Evolutionary conservation across 1,140 invertebrate genomes (phyloP), one percentile per base, ranked within the genome.

Genomic region (Trichonephila clavipes): DNA sequence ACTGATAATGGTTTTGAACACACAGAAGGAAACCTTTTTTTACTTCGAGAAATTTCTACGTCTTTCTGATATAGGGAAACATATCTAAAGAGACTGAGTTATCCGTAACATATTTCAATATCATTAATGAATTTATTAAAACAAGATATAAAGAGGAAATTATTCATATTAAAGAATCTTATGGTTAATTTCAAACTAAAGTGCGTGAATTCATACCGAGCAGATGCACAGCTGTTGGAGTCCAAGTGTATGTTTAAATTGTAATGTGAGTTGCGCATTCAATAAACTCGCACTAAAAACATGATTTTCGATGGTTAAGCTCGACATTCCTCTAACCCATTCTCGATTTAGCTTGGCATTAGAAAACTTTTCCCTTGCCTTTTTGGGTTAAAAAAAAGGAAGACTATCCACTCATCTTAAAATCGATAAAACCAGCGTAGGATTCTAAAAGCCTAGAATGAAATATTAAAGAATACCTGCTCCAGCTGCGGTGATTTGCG

Each of bases 391-490:
- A 28, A 51, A 24, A 58, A 51, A 83, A 81, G 40, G 18, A 34
- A 44, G 28, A 21, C n/a, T 28, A 34, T 10, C 81, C 81, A 83
- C 21, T 83, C 81, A 28, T 72, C 69, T 72, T 24, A 4, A 72
- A 72, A 72, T 72, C 69, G 24, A 72, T 72, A 72, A 66, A 66
- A 72, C 28, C 69, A 24, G 69, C 19, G 6, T 83, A 18, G 81
- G 40, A 21, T 83, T 83, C 51, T 83, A 83, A 83, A 28, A 83
- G 24, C 69, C 69, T 14, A 16, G 40, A 18, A 8, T 83, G 81
- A 51, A 83, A 83, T 51, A 83, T 83, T 83, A 83, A 83, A 83
- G 81, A 83, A 83, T 83, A 83, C 24, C 69, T 72, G 81, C 51
- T 40, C 81, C 81, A 83, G 81, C 81, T 83, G 81, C 14, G 81